Conservation (phyloP, 2,888 invertebrate species). For the Tetragnatha montana region DNA sequence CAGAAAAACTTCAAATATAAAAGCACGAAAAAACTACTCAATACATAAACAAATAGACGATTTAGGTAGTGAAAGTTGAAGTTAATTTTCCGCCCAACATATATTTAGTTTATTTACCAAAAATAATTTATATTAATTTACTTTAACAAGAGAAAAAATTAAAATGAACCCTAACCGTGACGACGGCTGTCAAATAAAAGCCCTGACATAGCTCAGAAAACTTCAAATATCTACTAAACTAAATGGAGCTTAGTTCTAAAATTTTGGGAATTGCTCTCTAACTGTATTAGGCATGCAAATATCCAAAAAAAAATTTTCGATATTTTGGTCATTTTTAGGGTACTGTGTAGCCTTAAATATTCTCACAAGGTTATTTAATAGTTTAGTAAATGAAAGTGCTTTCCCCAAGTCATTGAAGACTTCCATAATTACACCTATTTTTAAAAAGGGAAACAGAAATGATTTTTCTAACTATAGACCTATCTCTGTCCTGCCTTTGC, state of each 20-base stretch:
- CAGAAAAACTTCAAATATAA: neutral
- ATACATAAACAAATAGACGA: neutral
- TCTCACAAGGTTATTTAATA: too few species aligned
- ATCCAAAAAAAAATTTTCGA: neutral
- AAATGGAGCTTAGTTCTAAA: neutral
- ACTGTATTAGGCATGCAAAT: neutral
- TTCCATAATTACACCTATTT: too few species aligned
- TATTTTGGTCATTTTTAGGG: neutral
- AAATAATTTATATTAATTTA: neutral
- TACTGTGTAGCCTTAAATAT: neutral
- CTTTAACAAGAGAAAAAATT: neutral
- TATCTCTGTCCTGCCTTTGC: too few species aligned
- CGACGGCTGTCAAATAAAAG: neutral
- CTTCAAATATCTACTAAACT: neutral
- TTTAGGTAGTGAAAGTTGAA: neutral
- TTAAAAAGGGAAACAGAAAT: too few species aligned
- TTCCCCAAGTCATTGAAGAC: too few species aligned
- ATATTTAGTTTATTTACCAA: neutral
- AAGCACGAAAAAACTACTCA: neutral
- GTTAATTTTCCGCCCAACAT: neutral
- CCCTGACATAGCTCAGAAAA: neutral
- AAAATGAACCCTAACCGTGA: neutral
- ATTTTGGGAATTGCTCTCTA: neutral
- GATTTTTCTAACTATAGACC: too few species aligned
- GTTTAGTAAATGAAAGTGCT: too few species aligned